Base-by-base conservation (phyloP, 2,797 vertebrate species). In the Labeo calbasu region DNA sequence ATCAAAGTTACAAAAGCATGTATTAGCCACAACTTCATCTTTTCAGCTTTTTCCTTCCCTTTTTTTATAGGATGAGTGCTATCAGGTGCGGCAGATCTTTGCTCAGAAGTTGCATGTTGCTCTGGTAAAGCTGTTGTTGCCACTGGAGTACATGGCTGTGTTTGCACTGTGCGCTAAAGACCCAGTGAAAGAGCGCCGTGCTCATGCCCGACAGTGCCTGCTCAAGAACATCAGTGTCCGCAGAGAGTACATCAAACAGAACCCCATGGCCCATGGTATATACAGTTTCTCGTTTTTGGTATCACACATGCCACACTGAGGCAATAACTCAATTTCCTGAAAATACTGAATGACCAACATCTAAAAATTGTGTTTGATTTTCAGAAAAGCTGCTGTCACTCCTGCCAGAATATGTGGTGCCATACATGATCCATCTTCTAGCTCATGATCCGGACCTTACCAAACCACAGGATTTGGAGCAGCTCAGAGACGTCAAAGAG, bases 401-500 rank as follows among this genome's bases (percentile, higher is more conserved):
- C 84, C 93, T 99, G 88, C 98, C 98, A 48, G 98, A 99, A 91
- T 99, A 99, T 65, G 98, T 99, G 70, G 98, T 99, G 87, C 98
- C 98, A 0, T 99, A 96, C 86, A 99, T 99, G 97, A 98, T 99
- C 94, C 98, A 99, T 88, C 94, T 99, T 89, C 93, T 99, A 93
- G 97, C 98, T 36, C 98, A 99, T 32, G 98, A 99, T 91, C 97
- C 98, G 84, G 98, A 99, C 93, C 99, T 99, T 92, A 99, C 98
- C 89, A 99, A 98, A 94, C 97, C 97, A 90, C 97, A 99, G 91
- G 98, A 99, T 93, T 94, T 98, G 81, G 98, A 99, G 89, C 98
- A 99, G 87, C 96, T 99, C 88, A 96, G 97, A 94, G 98, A 99
- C 92, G 96, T 99, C 90, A 99, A 99, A 96, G 98, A 99, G 98